These are phyloP conservation scores for Stratiomys singularior DNA, from an alignment of 2,888 invertebrate species.

Conservation along the genomic window DNA sequence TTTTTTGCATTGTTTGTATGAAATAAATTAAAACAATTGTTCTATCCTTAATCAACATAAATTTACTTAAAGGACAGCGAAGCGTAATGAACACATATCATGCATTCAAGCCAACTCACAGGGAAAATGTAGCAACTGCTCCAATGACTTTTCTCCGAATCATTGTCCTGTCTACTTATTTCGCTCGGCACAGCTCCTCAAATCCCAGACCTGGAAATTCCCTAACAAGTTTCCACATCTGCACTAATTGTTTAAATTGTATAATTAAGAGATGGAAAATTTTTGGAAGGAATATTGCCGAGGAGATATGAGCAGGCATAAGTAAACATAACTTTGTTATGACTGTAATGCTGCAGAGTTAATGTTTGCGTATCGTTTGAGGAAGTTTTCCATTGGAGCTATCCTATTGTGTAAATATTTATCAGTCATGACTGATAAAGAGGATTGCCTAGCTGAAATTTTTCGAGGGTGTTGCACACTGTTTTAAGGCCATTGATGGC, in stretches of 20 bases:
- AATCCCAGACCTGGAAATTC: not conserved
- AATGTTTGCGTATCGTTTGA: no score
- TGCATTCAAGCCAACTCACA: not conserved
- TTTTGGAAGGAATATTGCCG: no score
- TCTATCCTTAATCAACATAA: constrained; percentile 33
- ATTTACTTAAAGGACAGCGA: constrained; percentile 18
- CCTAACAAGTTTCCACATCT: not conserved
- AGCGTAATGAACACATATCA: not conserved
- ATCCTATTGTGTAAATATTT: no score
- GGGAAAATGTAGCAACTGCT: not conserved
- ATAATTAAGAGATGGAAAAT: not conserved
- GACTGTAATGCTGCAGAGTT: no score
- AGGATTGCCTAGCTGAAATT: no score
- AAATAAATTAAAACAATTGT: constrained; percentile 29
- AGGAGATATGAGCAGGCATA: no score
- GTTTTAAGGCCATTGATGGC: no score
- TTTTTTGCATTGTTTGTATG: not conserved
- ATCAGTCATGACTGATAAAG: no score
- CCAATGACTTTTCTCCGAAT: not conserved
- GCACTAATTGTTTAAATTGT: not conserved
- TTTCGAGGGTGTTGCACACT: no score
- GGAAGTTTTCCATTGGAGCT: no score
- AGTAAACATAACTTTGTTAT: no score
- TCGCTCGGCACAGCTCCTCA: no score
- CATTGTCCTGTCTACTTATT: not conserved